Base-by-base conservation (phyloP, 2,888 invertebrate species). In the Dioctria rufipes region DNA sequence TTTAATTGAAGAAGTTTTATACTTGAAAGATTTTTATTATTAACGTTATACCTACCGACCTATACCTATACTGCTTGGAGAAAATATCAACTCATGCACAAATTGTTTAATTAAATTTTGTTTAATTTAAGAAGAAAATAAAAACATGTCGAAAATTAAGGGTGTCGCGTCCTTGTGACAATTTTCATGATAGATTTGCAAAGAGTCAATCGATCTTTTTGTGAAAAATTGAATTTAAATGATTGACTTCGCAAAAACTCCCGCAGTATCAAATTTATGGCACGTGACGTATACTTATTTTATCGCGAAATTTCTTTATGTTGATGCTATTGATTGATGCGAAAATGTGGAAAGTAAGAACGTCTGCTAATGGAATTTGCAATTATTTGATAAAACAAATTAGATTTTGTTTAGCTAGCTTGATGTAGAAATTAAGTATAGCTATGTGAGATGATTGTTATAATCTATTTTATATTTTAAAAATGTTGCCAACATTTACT, bases 201-300 rank as follows among this genome's bases (percentile, higher is more conserved):
- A 42, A 3, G 58, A 73, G 13, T 11, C 73, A n/a, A 73, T 73
- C 73, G 37, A 73, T 73, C 73, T 73, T 13, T 40, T 25, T 25
- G 25, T 25, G 25, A 9, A 60, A 58, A 73, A 73, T 73, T 73
- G 42, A 73, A 73, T 73, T 73, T 73, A 73, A 73, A 73, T 54
- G 60, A 73, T 54, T 73, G 54, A 73, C 54, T 73, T 42, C 60
- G 71, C 54, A 71, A 46, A 71, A 73, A 25, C 58, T 73, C 42
- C 25, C 25, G 37, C 39, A 40, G 73, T 58, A 58, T 73, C 73
- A 73, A 58, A 73, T 73, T 73, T 42, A 25, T 54, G 54, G 73
- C 73, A 73, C 73, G 73, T 73, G 73, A 25, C 25, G 13, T 73
- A 42, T 49, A 11, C 54, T 54, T n/a, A 5, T 6, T 71, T 11